Conservation (phyloP, 2,797 vertebrate genomes). For the Erethizon dorsatum region DNA sequence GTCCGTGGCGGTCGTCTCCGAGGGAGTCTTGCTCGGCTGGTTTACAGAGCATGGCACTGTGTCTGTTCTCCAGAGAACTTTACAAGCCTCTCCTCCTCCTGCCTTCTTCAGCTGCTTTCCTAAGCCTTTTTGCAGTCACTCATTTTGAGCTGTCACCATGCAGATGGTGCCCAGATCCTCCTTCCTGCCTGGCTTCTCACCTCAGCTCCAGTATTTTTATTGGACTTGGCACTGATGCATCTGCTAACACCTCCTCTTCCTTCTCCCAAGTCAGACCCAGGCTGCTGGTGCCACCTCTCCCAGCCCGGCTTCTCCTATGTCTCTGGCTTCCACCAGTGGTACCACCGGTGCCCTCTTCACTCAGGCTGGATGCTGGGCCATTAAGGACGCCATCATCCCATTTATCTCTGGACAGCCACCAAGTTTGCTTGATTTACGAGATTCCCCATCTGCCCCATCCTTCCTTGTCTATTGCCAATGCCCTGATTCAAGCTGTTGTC, state of each 20-base stretch:
- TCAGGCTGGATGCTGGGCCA: neutral
- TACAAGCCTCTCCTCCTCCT: fast-evolving
- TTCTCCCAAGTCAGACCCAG: neutral
- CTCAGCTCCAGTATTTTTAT: neutral
- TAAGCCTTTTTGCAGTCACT: neutral
- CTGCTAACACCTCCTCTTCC: neutral
- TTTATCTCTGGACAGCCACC: neutral
- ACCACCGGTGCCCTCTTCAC: neutral
- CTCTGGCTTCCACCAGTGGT: fast-evolving
- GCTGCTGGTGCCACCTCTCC: neutral
- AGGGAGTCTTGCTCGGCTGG: neutral
- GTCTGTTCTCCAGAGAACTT: neutral
- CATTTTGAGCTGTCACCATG: neutral
- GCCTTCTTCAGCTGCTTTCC: neutral
- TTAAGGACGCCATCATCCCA: neutral
- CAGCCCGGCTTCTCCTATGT: neutral
- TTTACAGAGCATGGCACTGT: neutral
- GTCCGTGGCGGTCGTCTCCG: neutral
- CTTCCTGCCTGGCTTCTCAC: neutral
- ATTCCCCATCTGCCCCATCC: neutral
- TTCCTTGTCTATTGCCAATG: neutral
- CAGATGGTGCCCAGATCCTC: neutral
- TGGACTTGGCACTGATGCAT: neutral
- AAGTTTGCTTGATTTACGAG: neutral
- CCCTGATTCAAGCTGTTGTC: neutral